These are phyloP conservation scores for Emydura subglobosa DNA, from an alignment of 2,113 vertebrate genomes.

Conservation along the genomic window DNA sequence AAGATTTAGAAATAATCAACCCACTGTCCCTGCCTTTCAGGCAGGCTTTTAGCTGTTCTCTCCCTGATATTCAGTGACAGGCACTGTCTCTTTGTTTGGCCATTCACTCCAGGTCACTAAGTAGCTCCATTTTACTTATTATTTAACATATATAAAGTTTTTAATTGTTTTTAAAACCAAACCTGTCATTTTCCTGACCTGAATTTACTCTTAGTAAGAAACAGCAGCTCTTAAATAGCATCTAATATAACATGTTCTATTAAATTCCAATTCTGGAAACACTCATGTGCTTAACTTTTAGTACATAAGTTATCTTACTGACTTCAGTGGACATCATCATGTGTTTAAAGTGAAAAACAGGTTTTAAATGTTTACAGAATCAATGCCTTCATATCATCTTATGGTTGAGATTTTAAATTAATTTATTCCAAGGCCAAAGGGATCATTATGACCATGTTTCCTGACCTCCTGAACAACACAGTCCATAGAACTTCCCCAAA, in stretches of 20 bases:
- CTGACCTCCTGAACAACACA: not conserved
- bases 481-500: not conserved
- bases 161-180: not conserved
- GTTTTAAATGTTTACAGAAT: not conserved
- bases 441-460: not conserved
- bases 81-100: not conserved
- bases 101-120: not conserved
- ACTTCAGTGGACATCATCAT: not conserved
- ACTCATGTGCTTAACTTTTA: not conserved
- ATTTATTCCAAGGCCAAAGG: not conserved
- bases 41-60: not conserved
- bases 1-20: slow-evolving; percentile 30
- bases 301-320: not conserved
- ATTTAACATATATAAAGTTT: not conserved
- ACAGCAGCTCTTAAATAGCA: not conserved
- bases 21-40: not conserved
- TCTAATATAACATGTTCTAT: not conserved
- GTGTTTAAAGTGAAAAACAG: not conserved
- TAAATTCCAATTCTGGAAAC: not conserved
- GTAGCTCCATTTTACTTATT: not conserved
- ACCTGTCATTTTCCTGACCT: not conserved
- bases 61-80: not conserved
- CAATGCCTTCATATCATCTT: not conserved
- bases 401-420: not conserved
- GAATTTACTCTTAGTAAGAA: not conserved